Base-by-base conservation (phyloP, 1,140 invertebrate genomes). In the Drosophila gunungcola region DNA sequence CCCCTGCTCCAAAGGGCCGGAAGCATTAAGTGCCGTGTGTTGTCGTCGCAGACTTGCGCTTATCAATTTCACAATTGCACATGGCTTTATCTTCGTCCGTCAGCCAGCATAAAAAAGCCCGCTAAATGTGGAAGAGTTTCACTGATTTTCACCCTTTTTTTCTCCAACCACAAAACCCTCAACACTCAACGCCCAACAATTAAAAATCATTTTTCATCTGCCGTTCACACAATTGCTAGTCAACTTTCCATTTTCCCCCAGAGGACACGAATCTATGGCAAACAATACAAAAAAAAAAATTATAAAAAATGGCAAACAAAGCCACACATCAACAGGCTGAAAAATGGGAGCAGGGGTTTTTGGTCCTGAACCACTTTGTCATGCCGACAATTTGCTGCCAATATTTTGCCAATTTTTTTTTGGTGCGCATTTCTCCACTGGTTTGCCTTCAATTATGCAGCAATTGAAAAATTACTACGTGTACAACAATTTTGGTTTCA, bases 401-500 rank as follows among this genome's bases (percentile, higher is more conserved):
- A 89, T 89, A 89, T 89, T 88, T 84, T 74, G 61, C 56, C 48
- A 53, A 60, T 64, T 68, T 81, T 79, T 73, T 61, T 49, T 36
- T 45, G 25, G 11, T 21, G 5, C 39, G 34, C 11, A 34, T 27
- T 52, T 32, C 11, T 51, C 21, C 34, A 21, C 45, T 56, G 65
- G 56, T 64, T 62, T 80, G 76, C 80, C 83, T 89, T 80, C 83
- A 89, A 88, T 88, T 88, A 88, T 91, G 85, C 84, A 80, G 73
- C 89, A 91, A 91, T 91, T 91, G 89, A 91, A 91, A 91, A 91
- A 91, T 91, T 91, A 91, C 89, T 85, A 86, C 83, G 84, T 88
- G 83, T 73, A 72, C 75, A 79, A 57, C 83, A 52, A 84, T 91
- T 88, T 77, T 57, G 48, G 75, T 51, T 56, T 77, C 43, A 51